A percentile compares a stretch with the other conserved stretches of the same genome.
Evolutionary conservation across 1,140 invertebrate genomes (phyloP).

Genomic region (Drosophila ananassae): DNA sequence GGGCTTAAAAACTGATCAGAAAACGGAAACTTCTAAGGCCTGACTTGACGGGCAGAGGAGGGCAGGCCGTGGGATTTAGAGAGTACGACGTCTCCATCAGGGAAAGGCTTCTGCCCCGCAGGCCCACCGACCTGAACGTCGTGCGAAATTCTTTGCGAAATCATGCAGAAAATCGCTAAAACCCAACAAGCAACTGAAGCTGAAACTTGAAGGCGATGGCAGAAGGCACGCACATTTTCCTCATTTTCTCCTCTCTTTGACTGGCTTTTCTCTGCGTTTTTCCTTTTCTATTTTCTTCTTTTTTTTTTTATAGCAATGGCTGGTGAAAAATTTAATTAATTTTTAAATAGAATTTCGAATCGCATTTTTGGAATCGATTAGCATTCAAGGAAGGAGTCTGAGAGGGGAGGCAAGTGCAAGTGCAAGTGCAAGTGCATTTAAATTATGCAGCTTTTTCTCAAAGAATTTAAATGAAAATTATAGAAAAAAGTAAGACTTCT

Average conservation of each 20-base stretch:
- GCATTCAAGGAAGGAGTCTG: slow-evolving; percentile 17
- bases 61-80: neutral
- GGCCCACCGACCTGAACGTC: neutral
- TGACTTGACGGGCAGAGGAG: neutral
- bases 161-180: slow-evolving; percentile 61
- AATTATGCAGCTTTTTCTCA: slow-evolving; percentile 34
- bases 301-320: too few relatives aligned
- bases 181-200: slow-evolving; percentile 30
- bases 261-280: slow-evolving; percentile 9
- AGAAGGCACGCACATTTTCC: slow-evolving; percentile 39
- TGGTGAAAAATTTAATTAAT: slow-evolving; percentile 61
- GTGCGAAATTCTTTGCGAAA: slow-evolving; percentile 55
- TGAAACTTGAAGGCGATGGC: slow-evolving; percentile 23
- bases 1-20: neutral
- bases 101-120: slow-evolving; percentile 19
- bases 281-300: neutral
- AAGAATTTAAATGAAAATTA: neutral
- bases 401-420: neutral
- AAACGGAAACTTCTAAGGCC: neutral
- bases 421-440: too few relatives aligned
- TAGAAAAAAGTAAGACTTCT: slow-evolving; percentile 7
- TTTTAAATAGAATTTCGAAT: slow-evolving; percentile 66
- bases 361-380: slow-evolving; percentile 58
- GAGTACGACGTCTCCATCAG: slow-evolving; percentile 12
- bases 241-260: slow-evolving; percentile 12